Conservation (phyloP, 2,113 vertebrate species). For the Tyrannus savana region DNA sequence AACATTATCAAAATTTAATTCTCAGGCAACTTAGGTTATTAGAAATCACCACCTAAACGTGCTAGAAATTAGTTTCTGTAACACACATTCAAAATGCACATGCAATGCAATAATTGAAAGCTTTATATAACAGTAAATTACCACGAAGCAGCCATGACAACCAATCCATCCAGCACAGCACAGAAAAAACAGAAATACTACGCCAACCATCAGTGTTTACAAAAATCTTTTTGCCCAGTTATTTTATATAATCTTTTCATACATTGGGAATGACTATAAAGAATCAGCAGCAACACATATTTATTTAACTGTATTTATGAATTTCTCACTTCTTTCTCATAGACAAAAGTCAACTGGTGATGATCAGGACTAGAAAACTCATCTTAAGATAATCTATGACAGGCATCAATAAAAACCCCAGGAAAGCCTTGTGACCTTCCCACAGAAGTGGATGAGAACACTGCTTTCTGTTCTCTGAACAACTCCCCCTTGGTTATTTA, state of each 20-base stretch:
- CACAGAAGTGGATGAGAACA: not conserved
- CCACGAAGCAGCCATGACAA: not conserved
- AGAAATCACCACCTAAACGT: not conserved
- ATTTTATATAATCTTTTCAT: not conserved
- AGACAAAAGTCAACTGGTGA: not conserved
- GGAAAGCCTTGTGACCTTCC: conserved; percentile 22
- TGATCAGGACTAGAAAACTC: not conserved
- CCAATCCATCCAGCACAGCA: not conserved
- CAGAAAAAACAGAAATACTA: not conserved
- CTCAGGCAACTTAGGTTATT: not conserved
- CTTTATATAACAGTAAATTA: not conserved
- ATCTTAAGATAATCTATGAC: not conserved
- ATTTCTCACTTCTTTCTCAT: not conserved
- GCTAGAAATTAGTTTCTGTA: not conserved
- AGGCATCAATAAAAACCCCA: not conserved
- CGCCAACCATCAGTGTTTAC: not conserved
- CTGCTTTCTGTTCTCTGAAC: not conserved
- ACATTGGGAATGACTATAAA: not conserved
- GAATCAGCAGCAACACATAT: not conserved
- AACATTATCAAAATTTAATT: not conserved
- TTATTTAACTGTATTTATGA: not conserved
- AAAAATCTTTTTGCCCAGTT: not conserved
- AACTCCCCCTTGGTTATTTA: not conserved
- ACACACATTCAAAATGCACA: not conserved
- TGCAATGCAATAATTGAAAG: not conserved